A percentile compares a stretch with the other conserved stretches of the same genome.
Conservation (phyloP, 2,888 invertebrate genomes). For the Nephrotoma guestfalica region DNA sequence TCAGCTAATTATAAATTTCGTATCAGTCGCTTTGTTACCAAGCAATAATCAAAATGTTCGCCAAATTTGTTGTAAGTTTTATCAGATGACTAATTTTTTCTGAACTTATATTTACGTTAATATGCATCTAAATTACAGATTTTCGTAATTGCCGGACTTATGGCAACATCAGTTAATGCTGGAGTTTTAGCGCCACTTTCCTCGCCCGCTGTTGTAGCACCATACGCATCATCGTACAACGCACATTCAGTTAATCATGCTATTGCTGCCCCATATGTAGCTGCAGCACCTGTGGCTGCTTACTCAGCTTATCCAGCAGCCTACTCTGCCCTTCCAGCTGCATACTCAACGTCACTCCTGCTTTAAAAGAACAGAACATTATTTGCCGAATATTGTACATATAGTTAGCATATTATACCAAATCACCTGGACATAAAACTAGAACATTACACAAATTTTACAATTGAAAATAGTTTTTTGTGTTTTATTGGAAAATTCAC, state of each 20-base stretch:
- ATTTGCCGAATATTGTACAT: neutral
- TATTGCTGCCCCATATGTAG: conserved; percentile 44
- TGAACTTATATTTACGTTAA: neutral
- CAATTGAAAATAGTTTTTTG: neutral
- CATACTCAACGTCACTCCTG: neutral
- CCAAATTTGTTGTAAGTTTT: conserved; percentile 24
- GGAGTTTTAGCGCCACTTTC: conserved; percentile 24
- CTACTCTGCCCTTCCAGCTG: neutral
- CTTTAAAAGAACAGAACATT: neutral
- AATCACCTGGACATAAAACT: neutral
- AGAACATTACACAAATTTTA: neutral
- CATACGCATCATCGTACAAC: conserved; percentile 61
- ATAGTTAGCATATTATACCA: neutral
- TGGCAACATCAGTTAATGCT: conserved; percentile 23
- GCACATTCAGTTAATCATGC: conserved; percentile 63
- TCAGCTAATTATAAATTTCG: neutral
- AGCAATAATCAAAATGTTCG: conserved; percentile 20
- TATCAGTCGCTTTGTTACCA: neutral
- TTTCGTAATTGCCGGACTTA: conserved; percentile 19
- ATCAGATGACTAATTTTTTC: neutral
- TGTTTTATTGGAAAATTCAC: neutral
- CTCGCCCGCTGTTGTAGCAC: conserved; percentile 46
- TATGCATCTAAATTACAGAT: conserved; percentile 18
- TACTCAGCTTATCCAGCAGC: conserved; percentile 12
- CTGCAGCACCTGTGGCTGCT: conserved; percentile 23